Evolutionary conservation across 2,888 invertebrate species (phyloP).

Genomic region (Drepanosiphum platanoidis): DNA sequence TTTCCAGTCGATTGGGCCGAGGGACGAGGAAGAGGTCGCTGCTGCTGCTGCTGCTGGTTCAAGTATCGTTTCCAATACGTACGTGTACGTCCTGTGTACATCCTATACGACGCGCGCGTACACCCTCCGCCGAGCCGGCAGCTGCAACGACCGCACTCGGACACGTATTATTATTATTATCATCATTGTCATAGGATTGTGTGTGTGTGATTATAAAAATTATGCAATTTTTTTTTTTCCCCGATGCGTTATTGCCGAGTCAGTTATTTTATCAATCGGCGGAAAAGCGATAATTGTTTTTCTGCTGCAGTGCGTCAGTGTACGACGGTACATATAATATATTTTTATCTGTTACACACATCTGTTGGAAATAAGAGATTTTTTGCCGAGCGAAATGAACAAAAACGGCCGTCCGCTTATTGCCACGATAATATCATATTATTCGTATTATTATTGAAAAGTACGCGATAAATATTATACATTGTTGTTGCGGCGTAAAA

Average conservation of each 20-base stretch:
- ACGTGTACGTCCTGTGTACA: not conserved
- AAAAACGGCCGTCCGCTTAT: no score
- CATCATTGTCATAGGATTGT: constrained; percentile 22
- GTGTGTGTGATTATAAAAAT: constrained; percentile 50
- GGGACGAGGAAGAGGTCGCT: constrained; percentile 43
- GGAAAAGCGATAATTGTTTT: constrained; percentile 45
- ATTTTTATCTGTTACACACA: constrained; percentile 10
- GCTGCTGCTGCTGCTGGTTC: constrained; percentile 4
- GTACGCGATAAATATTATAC: no score
- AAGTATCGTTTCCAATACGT: constrained; percentile 25
- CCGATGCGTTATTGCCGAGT: constrained; percentile 52
- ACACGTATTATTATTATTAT: constrained; percentile 37
- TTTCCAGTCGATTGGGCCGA: constrained; percentile 57
- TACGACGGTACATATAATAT: not conserved
- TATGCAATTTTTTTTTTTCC: constrained; percentile 23
- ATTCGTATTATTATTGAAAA: no score
- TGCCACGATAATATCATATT: no score
- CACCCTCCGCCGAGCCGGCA: constrained; percentile 20
- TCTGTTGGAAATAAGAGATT: constrained; percentile 48
- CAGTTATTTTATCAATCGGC: constrained; percentile 38
- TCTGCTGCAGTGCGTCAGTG: not conserved
- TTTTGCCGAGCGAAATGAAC: no score
- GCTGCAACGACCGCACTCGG: constrained; percentile 58
- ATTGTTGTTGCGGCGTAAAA: no score
- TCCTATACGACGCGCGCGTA: not conserved